These are phyloP conservation scores for Saturnia japonica DNA, from an alignment of 2,888 invertebrate species.

Conservation along the genomic window DNA sequence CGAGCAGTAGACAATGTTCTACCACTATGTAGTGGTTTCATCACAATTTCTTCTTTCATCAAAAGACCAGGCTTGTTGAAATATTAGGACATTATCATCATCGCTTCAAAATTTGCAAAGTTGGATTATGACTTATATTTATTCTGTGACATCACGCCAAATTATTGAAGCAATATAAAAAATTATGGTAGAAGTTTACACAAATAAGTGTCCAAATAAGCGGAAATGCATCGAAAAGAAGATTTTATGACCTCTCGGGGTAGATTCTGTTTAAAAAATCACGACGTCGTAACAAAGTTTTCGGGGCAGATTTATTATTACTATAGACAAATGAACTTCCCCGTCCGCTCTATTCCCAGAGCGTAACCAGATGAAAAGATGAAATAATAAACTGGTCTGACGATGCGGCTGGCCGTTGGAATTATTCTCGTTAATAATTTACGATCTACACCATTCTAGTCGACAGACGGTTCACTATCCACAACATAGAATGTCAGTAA, in stretches of 20 bases:
- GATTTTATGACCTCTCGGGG: neutral
- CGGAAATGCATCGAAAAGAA: neutral
- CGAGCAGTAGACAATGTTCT: too few species aligned
- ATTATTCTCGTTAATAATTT: constrained; percentile 21
- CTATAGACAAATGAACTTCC: constrained; percentile 14
- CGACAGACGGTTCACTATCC: neutral
- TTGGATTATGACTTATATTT: too few species aligned
- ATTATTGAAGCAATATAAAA: neutral
- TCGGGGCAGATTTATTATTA: constrained; percentile 13
- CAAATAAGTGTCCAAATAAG: neutral
- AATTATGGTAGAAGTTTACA: neutral
- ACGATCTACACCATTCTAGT: constrained; percentile 2
- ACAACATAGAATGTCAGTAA: neutral
- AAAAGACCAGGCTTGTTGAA: too few species aligned
- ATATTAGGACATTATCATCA: too few species aligned
- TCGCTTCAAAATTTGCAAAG: too few species aligned
- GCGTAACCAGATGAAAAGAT: constrained; percentile 12
- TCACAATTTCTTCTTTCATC: too few species aligned
- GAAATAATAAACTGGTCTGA: constrained; percentile 15
- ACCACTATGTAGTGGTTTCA: too few species aligned
- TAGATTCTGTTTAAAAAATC: neutral
- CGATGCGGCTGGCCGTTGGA: constrained; percentile 17
- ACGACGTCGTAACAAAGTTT: constrained; percentile 8
- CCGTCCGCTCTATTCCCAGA: neutral
- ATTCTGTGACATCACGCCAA: neutral